A percentile compares a stretch with the other conserved stretches of the same genome.
These are phyloP conservation scores for Zaprionus lineosus DNA, from an alignment of 2,888 invertebrate species.

Conservation along the genomic window DNA sequence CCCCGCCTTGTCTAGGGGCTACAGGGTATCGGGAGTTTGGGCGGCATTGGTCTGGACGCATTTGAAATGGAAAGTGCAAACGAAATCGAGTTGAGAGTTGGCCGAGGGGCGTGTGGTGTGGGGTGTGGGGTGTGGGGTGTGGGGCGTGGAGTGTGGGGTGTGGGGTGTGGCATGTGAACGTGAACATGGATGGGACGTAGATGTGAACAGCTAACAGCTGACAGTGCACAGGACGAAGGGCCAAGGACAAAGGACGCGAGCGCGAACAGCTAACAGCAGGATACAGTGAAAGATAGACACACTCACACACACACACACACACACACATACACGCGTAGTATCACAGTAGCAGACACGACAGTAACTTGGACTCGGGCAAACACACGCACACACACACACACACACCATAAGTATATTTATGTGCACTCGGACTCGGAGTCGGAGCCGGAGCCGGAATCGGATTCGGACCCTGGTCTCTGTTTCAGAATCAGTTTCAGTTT, in stretches of 20 bases:
- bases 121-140: too few relatives aligned
- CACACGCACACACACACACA: not conserved
- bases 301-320: conserved; percentile 1
- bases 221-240: conserved; percentile 20
- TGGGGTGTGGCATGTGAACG: too few relatives aligned
- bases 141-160: too few relatives aligned
- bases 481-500: conserved; percentile 7
- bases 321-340: not conserved
- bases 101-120: too few relatives aligned
- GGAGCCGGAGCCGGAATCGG: not conserved
- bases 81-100: conserved; percentile 43
- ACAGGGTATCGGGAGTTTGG: conserved; percentile 38
- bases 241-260: conserved; percentile 5
- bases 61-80: conserved; percentile 58
- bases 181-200: conserved; percentile 33
- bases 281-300: not conserved
- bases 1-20: not conserved
- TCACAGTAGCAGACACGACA: not conserved
- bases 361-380: conserved; percentile 6
- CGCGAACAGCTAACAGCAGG: conserved; percentile 24
- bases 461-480: conserved; percentile 8
- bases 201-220: conserved; percentile 24
- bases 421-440: conserved; percentile 6
- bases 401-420: too few relatives aligned
- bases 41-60: conserved; percentile 45